These are phyloP conservation scores for Muntiacus reevesi DNA, from an alignment of 2,113 vertebrate genomes.

Conservation along the genomic window DNA sequence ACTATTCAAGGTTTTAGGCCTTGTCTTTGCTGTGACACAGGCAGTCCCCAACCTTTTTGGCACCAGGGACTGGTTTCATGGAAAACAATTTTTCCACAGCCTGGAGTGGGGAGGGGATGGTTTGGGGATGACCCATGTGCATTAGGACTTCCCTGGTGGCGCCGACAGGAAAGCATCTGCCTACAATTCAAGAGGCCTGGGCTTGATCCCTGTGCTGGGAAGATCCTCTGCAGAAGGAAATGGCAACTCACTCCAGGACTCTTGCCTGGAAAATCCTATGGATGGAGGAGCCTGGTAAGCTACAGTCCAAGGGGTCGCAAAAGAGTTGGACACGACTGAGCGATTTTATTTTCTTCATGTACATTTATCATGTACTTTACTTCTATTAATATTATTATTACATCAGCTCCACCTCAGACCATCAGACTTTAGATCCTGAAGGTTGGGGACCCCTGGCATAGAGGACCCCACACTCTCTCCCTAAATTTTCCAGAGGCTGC, in stretches of 20 bases:
- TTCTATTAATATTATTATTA: neutral
- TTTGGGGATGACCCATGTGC: neutral
- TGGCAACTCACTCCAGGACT: neutral
- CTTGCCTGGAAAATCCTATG: neutral
- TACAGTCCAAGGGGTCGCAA: neutral
- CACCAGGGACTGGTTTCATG: neutral
- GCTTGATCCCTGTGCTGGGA: neutral
- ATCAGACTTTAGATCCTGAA: neutral
- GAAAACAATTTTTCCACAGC: neutral
- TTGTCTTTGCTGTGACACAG: neutral
- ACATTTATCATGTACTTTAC: neutral
- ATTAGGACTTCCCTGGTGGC: neutral
- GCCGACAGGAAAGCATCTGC: neutral
- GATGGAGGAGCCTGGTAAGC: neutral
- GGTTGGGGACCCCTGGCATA: neutral
- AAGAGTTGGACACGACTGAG: neutral
- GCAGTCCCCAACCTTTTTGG: neutral
- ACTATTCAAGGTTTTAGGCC: neutral
- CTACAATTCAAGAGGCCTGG: neutral
- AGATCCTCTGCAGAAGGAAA: neutral
- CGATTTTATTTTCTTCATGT: neutral
- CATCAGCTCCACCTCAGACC: neutral
- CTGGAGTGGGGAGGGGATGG: neutral
- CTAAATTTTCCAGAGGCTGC: neutral
- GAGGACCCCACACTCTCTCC: neutral